phyloP scores from a whole-genome alignment of 2,797 vertebrate species.

The Enteromius afrohamiltoni region DNA sequence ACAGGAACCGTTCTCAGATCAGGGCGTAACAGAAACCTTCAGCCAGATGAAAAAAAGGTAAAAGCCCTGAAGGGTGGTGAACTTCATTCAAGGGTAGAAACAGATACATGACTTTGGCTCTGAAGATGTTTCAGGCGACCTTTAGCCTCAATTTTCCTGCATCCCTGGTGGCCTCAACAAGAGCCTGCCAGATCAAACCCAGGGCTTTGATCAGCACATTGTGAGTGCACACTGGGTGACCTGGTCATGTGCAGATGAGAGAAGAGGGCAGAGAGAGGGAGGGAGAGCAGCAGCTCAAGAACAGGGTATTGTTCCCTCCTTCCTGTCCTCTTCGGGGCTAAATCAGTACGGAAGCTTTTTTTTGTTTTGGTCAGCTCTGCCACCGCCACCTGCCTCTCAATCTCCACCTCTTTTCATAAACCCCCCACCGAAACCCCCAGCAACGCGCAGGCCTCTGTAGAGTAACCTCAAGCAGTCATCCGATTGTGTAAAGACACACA shows the following conservation, averaged over 20 bases:
- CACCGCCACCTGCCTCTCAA: conserved; percentile 39
- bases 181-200: conserved; percentile 33
- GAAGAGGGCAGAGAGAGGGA: conserved; percentile 49
- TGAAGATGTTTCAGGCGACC: conserved; percentile 57
- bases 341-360: conserved; percentile 68
- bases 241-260: conserved; percentile 55
- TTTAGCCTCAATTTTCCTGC: conserved; percentile 52
- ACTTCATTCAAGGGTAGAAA: conserved; percentile 42
- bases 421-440: conserved; percentile 29
- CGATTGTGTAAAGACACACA: conserved; percentile 19
- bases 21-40: conserved; percentile 62
- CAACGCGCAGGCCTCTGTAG: conserved; percentile 25
- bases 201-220: conserved; percentile 75
- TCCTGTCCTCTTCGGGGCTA: conserved; percentile 74
- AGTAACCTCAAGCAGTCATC: conserved; percentile 12
- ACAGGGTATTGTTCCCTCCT: conserved; percentile 76
- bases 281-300: conserved; percentile 68
- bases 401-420: conserved; percentile 37
- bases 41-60: conserved; percentile 37
- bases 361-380: conserved; percentile 76
- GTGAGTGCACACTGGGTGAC: conserved; percentile 69
- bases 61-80: conserved; percentile 36
- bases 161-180: conserved; percentile 57
- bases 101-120: conserved; percentile 56
- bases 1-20: conserved; percentile 23